These are phyloP conservation scores for Drosophila obscura DNA, from an alignment of 1,140 invertebrate species.

Conservation along the genomic window DNA sequence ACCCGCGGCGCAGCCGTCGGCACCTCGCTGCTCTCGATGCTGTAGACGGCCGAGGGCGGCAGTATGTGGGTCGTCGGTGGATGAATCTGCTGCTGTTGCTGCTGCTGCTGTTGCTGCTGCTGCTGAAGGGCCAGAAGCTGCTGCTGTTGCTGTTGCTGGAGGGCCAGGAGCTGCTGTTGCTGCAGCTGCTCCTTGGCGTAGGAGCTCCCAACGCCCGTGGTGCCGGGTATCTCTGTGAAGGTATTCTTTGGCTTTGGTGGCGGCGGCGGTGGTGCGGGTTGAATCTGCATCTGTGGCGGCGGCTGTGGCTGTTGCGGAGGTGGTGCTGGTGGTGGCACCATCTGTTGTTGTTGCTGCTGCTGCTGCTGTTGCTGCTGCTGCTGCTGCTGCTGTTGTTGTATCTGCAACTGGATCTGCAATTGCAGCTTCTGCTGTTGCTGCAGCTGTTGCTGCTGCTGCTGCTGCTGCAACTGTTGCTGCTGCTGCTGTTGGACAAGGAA, in stretches of 20 bases:
- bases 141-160: conserved; percentile 75
- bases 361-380: conserved; percentile 19
- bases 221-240: conserved; percentile 82
- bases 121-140: conserved; percentile 57
- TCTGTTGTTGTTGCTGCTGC: conserved; percentile 22
- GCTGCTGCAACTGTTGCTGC: conserved; percentile 22
- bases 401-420: not conserved
- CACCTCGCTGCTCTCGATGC: conserved; percentile 73
- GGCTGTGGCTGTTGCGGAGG: conserved; percentile 27
- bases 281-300: conserved; percentile 42
- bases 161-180: conserved; percentile 62
- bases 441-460: no score
- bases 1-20: conserved; percentile 61
- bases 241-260: conserved; percentile 82
- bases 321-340: conserved; percentile 12
- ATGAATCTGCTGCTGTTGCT: conserved; percentile 66
- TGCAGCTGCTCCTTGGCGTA: conserved; percentile 80
- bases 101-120: conserved; percentile 51
- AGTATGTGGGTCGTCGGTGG: conserved; percentile 79
- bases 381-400: conserved; percentile 1
- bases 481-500: conserved; percentile 56
- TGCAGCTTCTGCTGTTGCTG: conserved; percentile 24
- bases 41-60: conserved; percentile 80
- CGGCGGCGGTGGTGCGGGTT: conserved; percentile 68
- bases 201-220: conserved; percentile 79